Evolutionary conservation across 2,113 vertebrate genomes (phyloP).

Genomic region (Regulus satrapa): DNA sequence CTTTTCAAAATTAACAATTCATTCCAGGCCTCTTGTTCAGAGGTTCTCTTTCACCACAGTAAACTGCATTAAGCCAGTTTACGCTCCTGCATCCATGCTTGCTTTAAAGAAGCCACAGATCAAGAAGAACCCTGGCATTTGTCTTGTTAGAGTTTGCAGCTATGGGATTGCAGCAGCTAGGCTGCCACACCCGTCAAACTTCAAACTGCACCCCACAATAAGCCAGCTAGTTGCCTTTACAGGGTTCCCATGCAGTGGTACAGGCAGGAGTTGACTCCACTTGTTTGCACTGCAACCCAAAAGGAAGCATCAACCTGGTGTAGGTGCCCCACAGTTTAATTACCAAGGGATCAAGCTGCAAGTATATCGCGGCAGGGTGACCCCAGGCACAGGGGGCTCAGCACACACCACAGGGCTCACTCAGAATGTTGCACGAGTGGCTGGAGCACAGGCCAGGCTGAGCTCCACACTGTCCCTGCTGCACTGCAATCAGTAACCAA

Average conservation of each 20-base stretch:
- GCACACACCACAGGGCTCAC: neutral
- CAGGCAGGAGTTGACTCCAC: neutral
- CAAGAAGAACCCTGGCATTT: neutral
- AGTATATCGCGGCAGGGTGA: neutral
- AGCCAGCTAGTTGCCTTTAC: neutral
- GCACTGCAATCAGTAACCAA: neutral
- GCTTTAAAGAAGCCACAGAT: neutral
- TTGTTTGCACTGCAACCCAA: accelerated
- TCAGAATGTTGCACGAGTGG: neutral
- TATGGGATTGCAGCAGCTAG: neutral
- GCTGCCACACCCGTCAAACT: neutral
- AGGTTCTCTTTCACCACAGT: neutral
- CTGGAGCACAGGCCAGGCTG: neutral
- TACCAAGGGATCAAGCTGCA: accelerated
- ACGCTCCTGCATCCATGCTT: neutral
- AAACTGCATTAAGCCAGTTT: neutral
- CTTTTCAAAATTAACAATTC: conserved; percentile 4
- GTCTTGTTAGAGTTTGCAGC: neutral
- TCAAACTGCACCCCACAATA: neutral
- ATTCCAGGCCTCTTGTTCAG: neutral
- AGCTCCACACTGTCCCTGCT: accelerated
- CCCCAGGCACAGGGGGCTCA: neutral
- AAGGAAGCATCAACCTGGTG: neutral
- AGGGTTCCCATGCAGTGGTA: neutral
- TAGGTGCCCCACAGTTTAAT: neutral